A percentile compares a stretch with the other conserved stretches of the same genome.
Evolutionary conservation across 2,113 vertebrate species (phyloP).

Genomic region (Monarcha castaneiventris): DNA sequence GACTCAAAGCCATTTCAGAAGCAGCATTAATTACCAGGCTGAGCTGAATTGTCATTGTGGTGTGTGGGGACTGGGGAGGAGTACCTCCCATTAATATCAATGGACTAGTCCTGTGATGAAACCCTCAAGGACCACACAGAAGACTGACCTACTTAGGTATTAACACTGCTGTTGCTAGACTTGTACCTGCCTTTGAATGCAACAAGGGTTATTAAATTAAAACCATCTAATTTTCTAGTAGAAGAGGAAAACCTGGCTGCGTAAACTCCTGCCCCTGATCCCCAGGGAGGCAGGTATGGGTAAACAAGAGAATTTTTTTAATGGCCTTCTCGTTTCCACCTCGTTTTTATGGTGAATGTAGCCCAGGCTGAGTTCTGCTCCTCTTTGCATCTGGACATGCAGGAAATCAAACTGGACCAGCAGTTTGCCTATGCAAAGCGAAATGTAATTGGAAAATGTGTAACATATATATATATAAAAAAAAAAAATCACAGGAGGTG

Average conservation of each 20-base stretch:
- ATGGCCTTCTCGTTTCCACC: background rate
- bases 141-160: constrained; percentile 33
- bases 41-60: constrained; percentile 16
- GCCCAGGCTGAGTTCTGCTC: background rate
- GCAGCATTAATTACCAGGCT: background rate
- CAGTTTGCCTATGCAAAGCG: background rate
- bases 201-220: background rate
- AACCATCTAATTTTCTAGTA: background rate
- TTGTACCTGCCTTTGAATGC: background rate
- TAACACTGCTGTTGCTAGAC: background rate
- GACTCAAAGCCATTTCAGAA: background rate
- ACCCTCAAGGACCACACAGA: constrained; percentile 21
- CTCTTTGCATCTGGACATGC: background rate
- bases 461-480: no score
- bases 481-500: background rate
- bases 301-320: background rate
- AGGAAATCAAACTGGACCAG: background rate
- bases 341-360: background rate
- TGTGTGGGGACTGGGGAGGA: constrained; percentile 16
- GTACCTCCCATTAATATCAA: constrained; percentile 43
- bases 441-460: background rate
- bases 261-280: background rate
- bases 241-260: background rate
- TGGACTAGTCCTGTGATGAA: constrained; percentile 13
- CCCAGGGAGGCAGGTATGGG: background rate